A percentile compares a stretch with the other conserved stretches of the same genome.
Evolutionary conservation across 2,888 invertebrate genomes (phyloP).

Genomic region (Dione vanillae): DNA sequence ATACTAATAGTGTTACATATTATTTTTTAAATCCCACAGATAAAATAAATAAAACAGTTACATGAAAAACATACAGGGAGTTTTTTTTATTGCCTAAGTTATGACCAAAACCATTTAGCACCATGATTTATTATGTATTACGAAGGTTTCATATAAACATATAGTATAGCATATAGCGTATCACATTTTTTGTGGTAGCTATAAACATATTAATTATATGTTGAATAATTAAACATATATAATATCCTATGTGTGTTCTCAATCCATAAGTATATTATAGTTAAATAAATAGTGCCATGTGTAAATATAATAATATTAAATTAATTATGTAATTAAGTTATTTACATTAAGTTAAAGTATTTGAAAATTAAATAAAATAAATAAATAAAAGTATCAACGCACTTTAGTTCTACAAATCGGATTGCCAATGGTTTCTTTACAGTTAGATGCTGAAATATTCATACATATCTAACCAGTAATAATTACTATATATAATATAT

Average conservation of each 20-base stretch:
- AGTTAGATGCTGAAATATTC: too few relatives aligned
- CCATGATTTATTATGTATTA: slow-evolving; percentile 12
- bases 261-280: slow-evolving; percentile 17
- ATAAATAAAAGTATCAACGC: not conserved
- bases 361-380: not conserved
- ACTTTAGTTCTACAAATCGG: too few relatives aligned
- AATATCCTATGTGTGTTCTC: slow-evolving; percentile 24
- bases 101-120: slow-evolving; percentile 14
- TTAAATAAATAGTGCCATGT: not conserved
- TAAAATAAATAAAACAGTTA: not conserved
- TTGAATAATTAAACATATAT: not conserved
- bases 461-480: too few relatives aligned
- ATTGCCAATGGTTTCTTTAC: too few relatives aligned
- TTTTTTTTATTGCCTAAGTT: not conserved
- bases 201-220: too few relatives aligned
- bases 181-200: too few relatives aligned
- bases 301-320: too few relatives aligned
- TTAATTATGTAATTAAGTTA: too few relatives aligned
- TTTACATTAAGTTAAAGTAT: too few relatives aligned
- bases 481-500: too few relatives aligned
- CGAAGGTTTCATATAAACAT: not conserved
- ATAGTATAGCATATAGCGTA: too few relatives aligned
- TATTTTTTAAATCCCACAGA: not conserved
- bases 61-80: not conserved
- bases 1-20: not conserved